A percentile compares a stretch with the other conserved stretches of the same genome.
phyloP scores from a whole-genome alignment of 1,140 invertebrate species.

The Cydia amplana region DNA sequence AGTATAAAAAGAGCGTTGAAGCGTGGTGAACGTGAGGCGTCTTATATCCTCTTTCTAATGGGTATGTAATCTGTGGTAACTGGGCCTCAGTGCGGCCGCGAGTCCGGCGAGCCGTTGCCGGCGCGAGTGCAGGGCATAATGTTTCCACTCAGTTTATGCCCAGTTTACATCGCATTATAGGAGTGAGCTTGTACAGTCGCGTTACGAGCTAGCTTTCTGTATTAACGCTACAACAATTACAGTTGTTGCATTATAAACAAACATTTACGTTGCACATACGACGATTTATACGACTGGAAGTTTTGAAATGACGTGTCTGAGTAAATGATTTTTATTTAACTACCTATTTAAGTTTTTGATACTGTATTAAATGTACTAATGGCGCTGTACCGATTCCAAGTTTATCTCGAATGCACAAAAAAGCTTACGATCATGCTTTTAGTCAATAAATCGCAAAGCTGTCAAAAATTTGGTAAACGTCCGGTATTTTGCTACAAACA shows the following conservation, averaged over 20 bases:
- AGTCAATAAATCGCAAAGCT: conserved; percentile 73
- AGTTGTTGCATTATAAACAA: neutral
- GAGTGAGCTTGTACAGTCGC: conserved; percentile 1
- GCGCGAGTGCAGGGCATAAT: conserved; percentile 5
- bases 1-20: too few relatives aligned
- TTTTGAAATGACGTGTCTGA: neutral
- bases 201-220: neutral
- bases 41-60: neutral
- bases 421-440: conserved; percentile 42
- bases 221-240: conserved; percentile 9
- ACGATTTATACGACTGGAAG: neutral
- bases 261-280: neutral
- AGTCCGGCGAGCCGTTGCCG: neutral
- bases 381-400: neutral
- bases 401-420: neutral
- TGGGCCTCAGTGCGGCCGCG: neutral
- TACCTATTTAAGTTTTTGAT: too few relatives aligned
- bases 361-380: neutral
- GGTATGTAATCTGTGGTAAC: neutral
- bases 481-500: conserved; percentile 66
- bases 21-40: too few relatives aligned
- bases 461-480: conserved; percentile 60
- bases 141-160: conserved; percentile 20
- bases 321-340: too few relatives aligned
- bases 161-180: conserved; percentile 15